Evolutionary conservation across 2,797 vertebrate species (phyloP).

Genomic region (Craterocephalus amniculus): DNA sequence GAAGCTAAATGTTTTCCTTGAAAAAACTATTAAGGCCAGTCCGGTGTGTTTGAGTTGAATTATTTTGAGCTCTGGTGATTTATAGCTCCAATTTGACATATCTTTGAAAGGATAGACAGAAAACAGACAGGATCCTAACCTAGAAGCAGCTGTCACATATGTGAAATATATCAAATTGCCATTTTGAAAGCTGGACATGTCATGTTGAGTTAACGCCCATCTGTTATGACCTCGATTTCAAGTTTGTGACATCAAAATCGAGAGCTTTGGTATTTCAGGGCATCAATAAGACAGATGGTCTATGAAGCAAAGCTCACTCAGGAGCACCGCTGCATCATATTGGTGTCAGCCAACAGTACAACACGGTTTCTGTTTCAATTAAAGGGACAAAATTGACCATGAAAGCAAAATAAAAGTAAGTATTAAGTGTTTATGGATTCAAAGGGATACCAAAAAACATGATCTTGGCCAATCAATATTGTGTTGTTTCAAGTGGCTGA

Average conservation of each 20-base stretch:
- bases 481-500: slow-evolving; percentile 30
- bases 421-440: slow-evolving; percentile 1
- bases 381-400: slow-evolving; percentile 20
- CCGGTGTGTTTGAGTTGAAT: slow-evolving; percentile 9
- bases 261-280: slow-evolving; percentile 38
- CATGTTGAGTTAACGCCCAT: slow-evolving; percentile 53
- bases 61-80: slow-evolving; percentile 28
- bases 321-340: slow-evolving; percentile 18
- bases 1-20: neutral
- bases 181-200: slow-evolving; percentile 37
- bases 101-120: slow-evolving; percentile 24
- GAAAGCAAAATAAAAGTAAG: slow-evolving; percentile 42
- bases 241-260: slow-evolving; percentile 53
- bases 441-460: slow-evolving; percentile 20
- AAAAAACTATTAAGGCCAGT: neutral
- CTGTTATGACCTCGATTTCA: slow-evolving; percentile 57
- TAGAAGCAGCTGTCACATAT: slow-evolving; percentile 42
- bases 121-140: slow-evolving; percentile 37
- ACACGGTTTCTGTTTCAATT: slow-evolving; percentile 48
- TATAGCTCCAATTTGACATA: slow-evolving; percentile 21
- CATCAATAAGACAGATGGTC: slow-evolving; percentile 53
- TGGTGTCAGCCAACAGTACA: slow-evolving; percentile 23
- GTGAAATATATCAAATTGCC: slow-evolving; percentile 24
- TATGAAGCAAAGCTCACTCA: slow-evolving; percentile 25
- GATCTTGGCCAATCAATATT: slow-evolving; percentile 27